phyloP scores from a whole-genome alignment of 2,797 vertebrate species.

The Amniataba percoides region DNA sequence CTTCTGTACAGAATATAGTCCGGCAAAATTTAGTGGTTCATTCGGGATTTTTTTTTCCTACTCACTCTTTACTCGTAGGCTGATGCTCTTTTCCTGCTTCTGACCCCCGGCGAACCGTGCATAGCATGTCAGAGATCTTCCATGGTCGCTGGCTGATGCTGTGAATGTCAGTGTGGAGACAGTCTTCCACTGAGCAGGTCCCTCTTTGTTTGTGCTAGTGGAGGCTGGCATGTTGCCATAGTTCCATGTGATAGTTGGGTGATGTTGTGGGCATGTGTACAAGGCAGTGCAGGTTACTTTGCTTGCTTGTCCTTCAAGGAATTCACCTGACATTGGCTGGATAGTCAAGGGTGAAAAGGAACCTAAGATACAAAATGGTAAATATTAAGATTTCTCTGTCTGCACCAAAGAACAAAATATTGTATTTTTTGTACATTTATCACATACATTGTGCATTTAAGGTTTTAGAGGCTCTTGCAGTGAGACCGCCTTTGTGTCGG shows the following conservation, averaged over 20 bases:
- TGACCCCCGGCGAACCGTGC: constrained; percentile 18
- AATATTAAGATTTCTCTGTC: not conserved
- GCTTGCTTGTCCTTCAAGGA: constrained; percentile 50
- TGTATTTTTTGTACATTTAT: not conserved
- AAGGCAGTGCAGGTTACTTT: constrained; percentile 50
- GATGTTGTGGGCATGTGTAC: constrained; percentile 45
- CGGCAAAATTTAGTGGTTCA: not conserved
- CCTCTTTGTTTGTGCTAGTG: rapidly evolving
- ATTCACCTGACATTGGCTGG: constrained; percentile 13
- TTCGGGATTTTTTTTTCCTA: not conserved
- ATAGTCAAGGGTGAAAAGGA: constrained; percentile 39
- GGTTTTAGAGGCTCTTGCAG: not conserved
- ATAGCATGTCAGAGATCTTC: constrained; percentile 60
- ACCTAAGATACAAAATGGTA: constrained; percentile 46
- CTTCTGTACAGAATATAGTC: not conserved
- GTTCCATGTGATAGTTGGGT: constrained; percentile 60
- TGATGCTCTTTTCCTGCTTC: constrained; percentile 23
- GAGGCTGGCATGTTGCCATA: constrained; percentile 45
- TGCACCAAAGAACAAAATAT: not conserved
- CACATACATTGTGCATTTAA: constrained; percentile 56
- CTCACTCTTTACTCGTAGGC: constrained; percentile 62
- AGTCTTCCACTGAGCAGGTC: constrained; percentile 1
- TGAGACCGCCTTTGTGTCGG: not conserved
- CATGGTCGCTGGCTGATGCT: constrained; percentile 54
- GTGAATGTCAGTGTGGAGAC: constrained; percentile 60